Base-by-base conservation (phyloP, 2,797 vertebrate species). In the Chromobotia macracanthus region DNA sequence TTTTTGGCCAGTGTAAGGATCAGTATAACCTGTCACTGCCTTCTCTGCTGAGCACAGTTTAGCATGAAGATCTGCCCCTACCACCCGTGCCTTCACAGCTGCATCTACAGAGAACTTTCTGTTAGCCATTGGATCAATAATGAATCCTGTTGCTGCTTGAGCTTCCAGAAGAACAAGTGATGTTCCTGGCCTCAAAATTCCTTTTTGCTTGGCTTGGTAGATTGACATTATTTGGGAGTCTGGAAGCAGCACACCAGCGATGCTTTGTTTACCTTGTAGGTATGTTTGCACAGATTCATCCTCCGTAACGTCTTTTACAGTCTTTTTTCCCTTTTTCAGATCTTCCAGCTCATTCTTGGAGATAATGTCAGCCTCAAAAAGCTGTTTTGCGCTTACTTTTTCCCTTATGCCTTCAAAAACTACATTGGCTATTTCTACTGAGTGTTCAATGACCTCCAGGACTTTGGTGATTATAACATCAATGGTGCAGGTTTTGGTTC, bases 211-310 rank as follows among this genome's bases (percentile, higher is more conserved):
- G 25, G 58, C 58, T 31, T 61, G 23, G 58, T 61, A 13, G 58
- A 61, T 9, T 61, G 23, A 61, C 58, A 61, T 44, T 44, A 44
- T 44, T 44, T 44, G 41, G 41, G 41, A 10, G 41, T 44, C 41
- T 10, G 41, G 10, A 11, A 44, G 41, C 41, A 61, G 28, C 28
- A 61, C 58, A 31, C 58, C 58, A 61, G 58, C 58, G 16, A 61
- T 28, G 23, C 58, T 61, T 61, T 61, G 25, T 13, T 61, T 61
- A 44, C 58, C 58, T 13, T 61, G 58, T 2, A 61, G 58, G 58
- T 61, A 61, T 16, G 15, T 28, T 61, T 15, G 11, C 11, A 61
- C 58, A 16, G 58, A 61, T 0, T 61, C 58, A 25, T 28, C 16
- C 15, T 61, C 25, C 8, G 23, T 61, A 25, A 61, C 58, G 28